Evolutionary conservation across 2,113 vertebrate species (phyloP), one percentile per base, ranked within the genome.

Genomic region (Dermatemys mawii): DNA sequence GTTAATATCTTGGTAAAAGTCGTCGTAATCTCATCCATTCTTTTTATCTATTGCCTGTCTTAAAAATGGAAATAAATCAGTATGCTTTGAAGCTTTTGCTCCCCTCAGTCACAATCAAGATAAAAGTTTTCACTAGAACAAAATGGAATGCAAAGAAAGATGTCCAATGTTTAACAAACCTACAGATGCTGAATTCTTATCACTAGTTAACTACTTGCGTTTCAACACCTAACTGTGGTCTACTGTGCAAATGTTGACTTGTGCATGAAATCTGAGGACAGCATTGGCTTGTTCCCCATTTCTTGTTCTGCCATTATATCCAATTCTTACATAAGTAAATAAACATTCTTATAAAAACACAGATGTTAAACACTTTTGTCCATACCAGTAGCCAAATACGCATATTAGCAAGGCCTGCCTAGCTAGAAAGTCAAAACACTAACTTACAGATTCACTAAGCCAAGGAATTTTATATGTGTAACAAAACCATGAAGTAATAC

Each of bases 181-280:
- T 76, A 7, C 60, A 86, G 75, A 6, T 27, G 48, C 57, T 57
- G 78, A 88, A 81, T 88, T 86, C 91, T 86, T 29, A 67, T 89
- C 78, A 35, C 75, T 41, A 73, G 84, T 82, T 93, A 95, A 90
- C 84, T 44, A 70, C 87, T 93, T 81, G 48, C 86, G 92, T 90
- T 88, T 85, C 83, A 19, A 38, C 50, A 13, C 54, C 90, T 92
- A 44, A 2, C 84, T 84, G 50, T 38, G 76, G 91, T 90, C 90
- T 92, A 70, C 92, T 73, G 82, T 75, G 50, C 75, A 48, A 89
- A 78, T 8, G 49, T 26, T 32, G 67, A 50, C 78, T 78, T 70
- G n/a, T 11, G 53, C n/a, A 8, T 41, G 89, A 54, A 90, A 86
- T 82, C 17, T 5, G 9, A 83, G 73, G 29, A 70, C 5, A 26